Conservation (phyloP, 2,797 vertebrate genomes). For the Fistularia tabacaria region DNA sequence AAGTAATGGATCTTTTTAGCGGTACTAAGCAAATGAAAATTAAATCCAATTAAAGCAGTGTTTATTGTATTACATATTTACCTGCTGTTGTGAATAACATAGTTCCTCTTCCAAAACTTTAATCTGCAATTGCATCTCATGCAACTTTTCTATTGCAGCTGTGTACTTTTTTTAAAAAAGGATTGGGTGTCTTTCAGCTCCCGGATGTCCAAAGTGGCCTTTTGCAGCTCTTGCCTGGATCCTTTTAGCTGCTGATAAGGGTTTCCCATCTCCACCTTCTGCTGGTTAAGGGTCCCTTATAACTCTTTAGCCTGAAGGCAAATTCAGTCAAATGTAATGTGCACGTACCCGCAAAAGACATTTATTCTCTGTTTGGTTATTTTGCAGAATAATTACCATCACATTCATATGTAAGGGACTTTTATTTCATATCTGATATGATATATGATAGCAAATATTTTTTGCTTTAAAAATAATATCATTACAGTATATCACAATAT, state of each 20-base stretch:
- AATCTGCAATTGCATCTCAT: constrained; percentile 51
- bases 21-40: too few species aligned
- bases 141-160: constrained; percentile 50
- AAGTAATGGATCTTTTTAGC: too few species aligned
- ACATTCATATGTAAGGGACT: too few species aligned
- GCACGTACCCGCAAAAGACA: too few species aligned
- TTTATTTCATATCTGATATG: not conserved
- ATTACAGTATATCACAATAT: too few species aligned
- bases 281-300: constrained; percentile 48
- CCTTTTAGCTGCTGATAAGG: constrained; percentile 46
- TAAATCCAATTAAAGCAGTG: not conserved
- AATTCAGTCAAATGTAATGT: constrained; percentile 4
- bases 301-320: constrained; percentile 48
- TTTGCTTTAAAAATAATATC: too few species aligned
- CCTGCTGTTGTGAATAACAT: constrained; percentile 61
- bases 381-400: not conserved
- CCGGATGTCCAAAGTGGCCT: constrained; percentile 35
- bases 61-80: constrained; percentile 14
- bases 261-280: constrained; percentile 30
- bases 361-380: too few species aligned
- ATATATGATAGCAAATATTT: not conserved
- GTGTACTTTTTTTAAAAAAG: constrained; percentile 69
- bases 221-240: constrained; percentile 46
- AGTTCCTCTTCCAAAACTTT: constrained; percentile 59
- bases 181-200: constrained; percentile 38